Percentiles rank a stretch among this genome's conserved stretches.
Conservation (phyloP, 2,113 vertebrate species). For the Arvicanthis niloticus region DNA sequence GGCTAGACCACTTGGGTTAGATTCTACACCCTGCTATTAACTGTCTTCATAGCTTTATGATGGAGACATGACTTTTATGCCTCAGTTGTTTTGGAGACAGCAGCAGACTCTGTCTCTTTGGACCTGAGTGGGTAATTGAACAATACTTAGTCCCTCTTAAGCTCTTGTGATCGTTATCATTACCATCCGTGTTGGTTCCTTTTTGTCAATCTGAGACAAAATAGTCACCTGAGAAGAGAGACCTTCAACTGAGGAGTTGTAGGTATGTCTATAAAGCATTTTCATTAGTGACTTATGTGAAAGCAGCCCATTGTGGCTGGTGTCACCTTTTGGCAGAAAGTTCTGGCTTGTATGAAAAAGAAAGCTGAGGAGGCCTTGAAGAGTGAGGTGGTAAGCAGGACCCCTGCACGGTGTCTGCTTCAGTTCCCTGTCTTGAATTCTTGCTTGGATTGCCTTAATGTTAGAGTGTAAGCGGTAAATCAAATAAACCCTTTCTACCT, state of each 20-base stretch:
- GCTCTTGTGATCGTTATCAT: not conserved
- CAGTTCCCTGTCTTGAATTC: not conserved
- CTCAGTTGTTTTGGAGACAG: not conserved
- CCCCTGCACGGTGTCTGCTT: not conserved
- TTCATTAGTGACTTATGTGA: not conserved
- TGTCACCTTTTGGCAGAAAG: not conserved
- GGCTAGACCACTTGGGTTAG: not conserved
- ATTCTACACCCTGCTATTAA: not conserved
- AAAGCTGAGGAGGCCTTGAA: not conserved
- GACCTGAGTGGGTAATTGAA: not conserved
- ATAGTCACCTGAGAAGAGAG: not conserved
- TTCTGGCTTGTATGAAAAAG: not conserved
- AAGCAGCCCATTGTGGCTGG: not conserved
- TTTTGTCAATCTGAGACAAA: not conserved
- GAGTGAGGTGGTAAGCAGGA: not conserved
- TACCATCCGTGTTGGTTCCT: not conserved
- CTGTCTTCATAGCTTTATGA: not conserved
- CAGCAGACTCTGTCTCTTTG: not conserved
- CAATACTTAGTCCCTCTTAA: not conserved
- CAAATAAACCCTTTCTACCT: not conserved
- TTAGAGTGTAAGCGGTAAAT: not conserved
- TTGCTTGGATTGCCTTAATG: not conserved
- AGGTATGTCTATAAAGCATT: not conserved
- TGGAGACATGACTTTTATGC: not conserved
- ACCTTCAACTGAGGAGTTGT: not conserved